These are phyloP conservation scores for Xanthostigma xanthostigma DNA, from an alignment of 2,888 invertebrate species.

Conservation along the genomic window DNA sequence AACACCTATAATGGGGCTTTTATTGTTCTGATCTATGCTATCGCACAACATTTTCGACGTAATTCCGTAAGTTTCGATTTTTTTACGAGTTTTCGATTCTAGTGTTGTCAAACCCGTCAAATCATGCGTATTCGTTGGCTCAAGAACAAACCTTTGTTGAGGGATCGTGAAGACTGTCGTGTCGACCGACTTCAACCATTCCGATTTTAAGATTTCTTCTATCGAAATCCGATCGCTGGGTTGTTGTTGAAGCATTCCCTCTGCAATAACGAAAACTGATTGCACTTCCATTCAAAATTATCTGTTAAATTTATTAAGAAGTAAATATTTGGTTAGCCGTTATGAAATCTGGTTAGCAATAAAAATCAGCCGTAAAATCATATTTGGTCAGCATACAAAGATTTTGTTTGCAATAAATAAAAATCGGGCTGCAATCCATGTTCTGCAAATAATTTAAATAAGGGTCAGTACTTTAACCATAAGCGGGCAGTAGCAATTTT, in stretches of 20 bases:
- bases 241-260: slow-evolving; percentile 20
- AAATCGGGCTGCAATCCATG: no score
- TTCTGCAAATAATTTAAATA: no score
- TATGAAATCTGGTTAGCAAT: no score
- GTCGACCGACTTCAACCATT: slow-evolving; percentile 27
- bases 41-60: slow-evolving; percentile 38
- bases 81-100: slow-evolving; percentile 36
- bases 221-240: slow-evolving; percentile 23
- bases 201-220: slow-evolving; percentile 24
- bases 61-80: slow-evolving; percentile 42
- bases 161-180: slow-evolving; percentile 7
- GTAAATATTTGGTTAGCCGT: no score
- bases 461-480: no score
- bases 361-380: no score
- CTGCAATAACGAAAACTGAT: slow-evolving; percentile 14
- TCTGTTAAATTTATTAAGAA: no score
- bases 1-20: slow-evolving; percentile 50
- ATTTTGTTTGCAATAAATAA: no score
- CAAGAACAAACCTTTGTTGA: slow-evolving; percentile 29
- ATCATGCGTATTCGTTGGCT: slow-evolving; percentile 28
- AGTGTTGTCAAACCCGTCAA: slow-evolving; percentile 24
- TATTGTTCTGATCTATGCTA: slow-evolving; percentile 38
- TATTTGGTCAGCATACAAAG: no score
- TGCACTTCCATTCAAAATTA: no score
- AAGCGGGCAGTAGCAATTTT: no score